Percentiles rank a stretch among this genome's conserved stretches.
phyloP scores from a whole-genome alignment of 2,888 invertebrate species.

The Plebejus argus region DNA sequence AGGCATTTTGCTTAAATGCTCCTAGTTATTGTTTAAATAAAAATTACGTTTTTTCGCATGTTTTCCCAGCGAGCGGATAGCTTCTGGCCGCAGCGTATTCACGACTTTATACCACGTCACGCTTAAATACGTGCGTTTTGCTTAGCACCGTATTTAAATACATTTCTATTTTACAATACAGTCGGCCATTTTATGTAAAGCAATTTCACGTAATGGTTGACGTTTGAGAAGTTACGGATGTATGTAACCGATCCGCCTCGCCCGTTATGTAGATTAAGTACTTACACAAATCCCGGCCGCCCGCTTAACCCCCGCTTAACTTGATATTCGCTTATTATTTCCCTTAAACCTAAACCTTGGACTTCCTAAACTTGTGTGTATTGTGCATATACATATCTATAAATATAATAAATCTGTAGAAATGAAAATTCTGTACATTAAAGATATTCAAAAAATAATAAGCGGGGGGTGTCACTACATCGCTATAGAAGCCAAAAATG shows the following conservation, averaged over 20 bases:
- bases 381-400: no score
- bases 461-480: no score
- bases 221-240: conserved; percentile 24
- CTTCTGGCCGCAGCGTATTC: no score
- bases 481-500: no score
- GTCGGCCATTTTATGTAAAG: background rate
- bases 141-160: background rate
- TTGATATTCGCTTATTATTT: conserved; percentile 4
- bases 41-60: no score
- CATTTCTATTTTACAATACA: background rate
- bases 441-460: no score
- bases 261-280: conserved; percentile 63
- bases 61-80: no score
- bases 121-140: background rate
- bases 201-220: conserved; percentile 17
- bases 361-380: background rate
- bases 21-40: no score
- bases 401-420: no score
- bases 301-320: conserved; percentile 12
- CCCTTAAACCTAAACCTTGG: conserved; percentile 1
- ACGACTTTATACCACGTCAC: no score
- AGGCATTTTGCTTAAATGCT: no score
- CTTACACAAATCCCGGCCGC: conserved; percentile 36
- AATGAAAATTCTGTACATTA: no score
- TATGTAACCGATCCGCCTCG: conserved; percentile 36